phyloP scores from a whole-genome alignment of 2,113 vertebrate species.

The Cyphomyrus plagiostoma region DNA sequence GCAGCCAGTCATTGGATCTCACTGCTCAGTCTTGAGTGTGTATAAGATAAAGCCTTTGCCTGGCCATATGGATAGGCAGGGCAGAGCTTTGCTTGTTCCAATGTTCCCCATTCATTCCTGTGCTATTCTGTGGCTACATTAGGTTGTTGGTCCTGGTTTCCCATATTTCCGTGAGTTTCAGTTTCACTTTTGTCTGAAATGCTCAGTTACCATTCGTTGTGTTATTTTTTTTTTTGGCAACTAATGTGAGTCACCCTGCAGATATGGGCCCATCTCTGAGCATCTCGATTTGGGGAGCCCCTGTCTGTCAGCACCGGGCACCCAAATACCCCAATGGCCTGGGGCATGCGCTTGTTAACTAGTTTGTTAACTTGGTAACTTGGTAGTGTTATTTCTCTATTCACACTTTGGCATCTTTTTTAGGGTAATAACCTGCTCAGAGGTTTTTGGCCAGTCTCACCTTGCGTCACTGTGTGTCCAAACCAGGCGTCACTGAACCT shows the following conservation, averaged over 20 bases:
- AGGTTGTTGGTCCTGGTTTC: not conserved
- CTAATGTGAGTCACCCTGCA: not conserved
- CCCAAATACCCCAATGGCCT: not conserved
- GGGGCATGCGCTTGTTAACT: not conserved
- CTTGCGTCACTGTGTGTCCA: not conserved
- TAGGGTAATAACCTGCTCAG: not conserved
- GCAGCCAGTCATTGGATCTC: not conserved
- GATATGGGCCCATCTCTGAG: not conserved
- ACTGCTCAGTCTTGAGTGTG: not conserved
- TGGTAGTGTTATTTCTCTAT: not conserved
- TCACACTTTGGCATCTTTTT: not conserved
- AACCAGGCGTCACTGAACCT: not conserved
- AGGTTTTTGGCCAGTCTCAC: not conserved
- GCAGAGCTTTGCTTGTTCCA: not conserved
- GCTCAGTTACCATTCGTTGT: not conserved
- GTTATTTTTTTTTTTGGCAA: not conserved
- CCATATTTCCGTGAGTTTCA: not conserved
- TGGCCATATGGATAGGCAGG: too few relatives aligned
- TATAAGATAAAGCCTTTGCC: not conserved
- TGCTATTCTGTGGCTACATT: not conserved
- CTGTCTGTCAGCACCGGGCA: not conserved
- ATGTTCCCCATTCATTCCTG: not conserved
- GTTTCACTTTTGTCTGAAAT: not conserved
- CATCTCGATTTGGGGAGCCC: not conserved
- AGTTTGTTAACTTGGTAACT: not conserved